Evolutionary conservation across 2,888 invertebrate species (phyloP), one percentile per base, ranked within the genome.

Genomic region (Icerya purchasi): DNA sequence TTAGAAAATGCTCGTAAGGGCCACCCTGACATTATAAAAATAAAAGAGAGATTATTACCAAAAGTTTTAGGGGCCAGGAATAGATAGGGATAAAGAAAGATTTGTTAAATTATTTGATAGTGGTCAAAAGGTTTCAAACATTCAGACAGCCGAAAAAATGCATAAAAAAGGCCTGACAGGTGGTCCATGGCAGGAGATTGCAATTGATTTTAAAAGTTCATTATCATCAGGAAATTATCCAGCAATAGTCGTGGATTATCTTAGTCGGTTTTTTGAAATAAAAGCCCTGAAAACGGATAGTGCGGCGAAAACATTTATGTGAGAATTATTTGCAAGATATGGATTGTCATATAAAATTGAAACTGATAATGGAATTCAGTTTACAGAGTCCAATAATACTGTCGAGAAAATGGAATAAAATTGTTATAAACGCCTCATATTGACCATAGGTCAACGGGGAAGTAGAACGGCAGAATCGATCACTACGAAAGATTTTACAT

Each of bases 1-100:
- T 24, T 62, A 2, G 20, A 56, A 19, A 51, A 53, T 54, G 62
- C 62, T 2, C 62, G 54, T 57, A 55, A 62, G 57, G 60, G 62
- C 2, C 62, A 62, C 52, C 60, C 59, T 18, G 60, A 60, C 8
- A 60, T 60, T 50, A 52, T 36, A 5, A 54, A 53, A 25, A 36
- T 36, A 14, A 36, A 36, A 36, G 36, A 8, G 36, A 5, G 36
- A 36, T 36, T 36, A 36, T 8, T 8, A 36, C 14, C 36, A 36
- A 36, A 36, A 36, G 36, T 57, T 62, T 5, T 60, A 55, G 57
- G 60, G 60, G 60, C 54, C 59, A 20, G 25, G 53, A 2, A 54
- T 62, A 19, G 60, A 62, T 36, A 36, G 36, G 36, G 14, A 36
- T 36, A 14, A 36, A 14, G 36, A 36, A 36, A 36, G 8, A 36